Conservation (phyloP, 2,888 invertebrate species). For the Baronia brevicornis region DNA sequence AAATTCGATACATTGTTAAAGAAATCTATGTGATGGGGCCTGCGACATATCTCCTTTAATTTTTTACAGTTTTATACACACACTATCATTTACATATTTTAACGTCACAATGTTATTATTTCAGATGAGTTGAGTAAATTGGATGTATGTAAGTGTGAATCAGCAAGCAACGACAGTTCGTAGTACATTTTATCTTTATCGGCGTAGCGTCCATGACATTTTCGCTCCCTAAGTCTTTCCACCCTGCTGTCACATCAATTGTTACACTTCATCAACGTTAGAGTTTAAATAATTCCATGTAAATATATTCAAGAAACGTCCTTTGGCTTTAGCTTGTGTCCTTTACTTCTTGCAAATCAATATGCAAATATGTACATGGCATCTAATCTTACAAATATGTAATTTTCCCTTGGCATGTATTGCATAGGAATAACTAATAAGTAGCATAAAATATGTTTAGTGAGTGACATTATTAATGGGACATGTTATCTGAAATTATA, state of each 20-base stretch:
- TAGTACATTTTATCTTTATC: slow-evolving; percentile 44
- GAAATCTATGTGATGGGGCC: too few species aligned
- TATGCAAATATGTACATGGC: slow-evolving; percentile 5
- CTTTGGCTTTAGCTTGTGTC: slow-evolving; percentile 1
- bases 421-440: too few species aligned
- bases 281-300: slow-evolving; percentile 2
- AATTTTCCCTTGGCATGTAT: background rate
- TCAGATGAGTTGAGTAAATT: too few species aligned
- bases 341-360: slow-evolving; percentile 4
- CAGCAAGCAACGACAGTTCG: slow-evolving; percentile 19
- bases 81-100: too few species aligned
- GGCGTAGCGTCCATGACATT: slow-evolving; percentile 56
- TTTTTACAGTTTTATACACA: too few species aligned
- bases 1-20: too few species aligned
- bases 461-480: background rate
- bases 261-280: slow-evolving; percentile 9
- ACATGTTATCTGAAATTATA: too few species aligned
- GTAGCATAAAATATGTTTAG: background rate
- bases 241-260: slow-evolving; percentile 16
- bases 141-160: too few species aligned
- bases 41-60: too few species aligned
- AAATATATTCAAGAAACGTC: slow-evolving; percentile 3
- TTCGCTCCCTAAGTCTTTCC: slow-evolving; percentile 38
- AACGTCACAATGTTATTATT: too few species aligned
- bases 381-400: background rate